phyloP scores from a whole-genome alignment of 2,888 invertebrate genomes.

The Luffia ferchaultella region DNA sequence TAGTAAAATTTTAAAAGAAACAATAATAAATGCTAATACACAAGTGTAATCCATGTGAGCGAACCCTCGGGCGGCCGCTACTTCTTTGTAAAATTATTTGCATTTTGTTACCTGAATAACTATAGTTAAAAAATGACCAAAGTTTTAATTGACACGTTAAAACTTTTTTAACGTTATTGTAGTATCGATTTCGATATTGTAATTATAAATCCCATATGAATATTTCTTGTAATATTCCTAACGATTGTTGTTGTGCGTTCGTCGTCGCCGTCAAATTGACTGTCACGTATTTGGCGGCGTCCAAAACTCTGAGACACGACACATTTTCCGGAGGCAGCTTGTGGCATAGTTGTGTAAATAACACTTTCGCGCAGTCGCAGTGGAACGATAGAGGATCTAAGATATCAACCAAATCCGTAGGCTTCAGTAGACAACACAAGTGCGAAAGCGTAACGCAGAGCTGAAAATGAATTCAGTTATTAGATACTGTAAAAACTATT shows the following conservation, averaged over 20 bases:
- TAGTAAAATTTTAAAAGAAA: no score
- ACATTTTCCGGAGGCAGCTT: constrained; percentile 47
- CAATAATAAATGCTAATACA: no score
- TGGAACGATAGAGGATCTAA: constrained; percentile 57
- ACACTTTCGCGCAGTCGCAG: constrained; percentile 41
- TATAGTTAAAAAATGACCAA: no score
- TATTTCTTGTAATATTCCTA: constrained; percentile 51
- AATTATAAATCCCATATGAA: constrained; percentile 50
- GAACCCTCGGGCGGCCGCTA: no score
- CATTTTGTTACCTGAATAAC: no score
- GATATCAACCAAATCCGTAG: constrained; percentile 66
- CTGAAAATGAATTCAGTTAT: constrained; percentile 58
- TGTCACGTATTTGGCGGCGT: constrained; percentile 56
- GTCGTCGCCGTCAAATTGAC: constrained; percentile 36
- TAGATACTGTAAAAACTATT: no score
- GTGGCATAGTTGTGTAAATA: constrained; percentile 42
- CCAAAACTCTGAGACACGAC: constrained; percentile 45
- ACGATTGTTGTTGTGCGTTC: constrained; percentile 38
- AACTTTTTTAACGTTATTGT: no score
- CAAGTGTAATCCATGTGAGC: no score
- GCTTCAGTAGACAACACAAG: constrained; percentile 65
- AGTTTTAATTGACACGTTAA: no score
- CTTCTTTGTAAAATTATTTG: no score
- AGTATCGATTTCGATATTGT: background rate
- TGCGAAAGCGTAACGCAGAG: constrained; percentile 79